phyloP scores from a whole-genome alignment of 2,888 invertebrate genomes.

The Drosophila anomelani region DNA sequence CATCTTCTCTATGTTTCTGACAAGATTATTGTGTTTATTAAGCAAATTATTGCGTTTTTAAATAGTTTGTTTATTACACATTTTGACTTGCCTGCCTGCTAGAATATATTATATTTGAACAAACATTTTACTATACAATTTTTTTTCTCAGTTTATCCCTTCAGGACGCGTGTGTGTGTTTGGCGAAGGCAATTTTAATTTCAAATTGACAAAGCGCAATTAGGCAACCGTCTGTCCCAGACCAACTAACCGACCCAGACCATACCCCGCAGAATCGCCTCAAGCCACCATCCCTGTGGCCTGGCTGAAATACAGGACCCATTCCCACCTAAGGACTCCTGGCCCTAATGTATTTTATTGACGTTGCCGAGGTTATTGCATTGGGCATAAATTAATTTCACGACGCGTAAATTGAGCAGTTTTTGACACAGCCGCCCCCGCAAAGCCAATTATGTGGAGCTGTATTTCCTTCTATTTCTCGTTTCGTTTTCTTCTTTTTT shows the following conservation, averaged over 20 bases:
- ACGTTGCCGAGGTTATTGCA: constrained; percentile 84
- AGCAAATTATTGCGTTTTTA: no score
- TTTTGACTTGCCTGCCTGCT: not conserved
- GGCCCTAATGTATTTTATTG: constrained; percentile 84
- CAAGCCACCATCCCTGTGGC: not conserved
- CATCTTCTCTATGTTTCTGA: not conserved
- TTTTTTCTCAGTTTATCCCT: constrained; percentile 7
- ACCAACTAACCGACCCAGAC: not conserved
- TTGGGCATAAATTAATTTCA: constrained; percentile 85
- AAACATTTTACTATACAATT: not conserved
- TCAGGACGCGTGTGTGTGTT: constrained; percentile 20
- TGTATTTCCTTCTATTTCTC: constrained; percentile 49
- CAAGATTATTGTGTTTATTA: not conserved
- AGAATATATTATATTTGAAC: not conserved
- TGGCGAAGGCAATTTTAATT: constrained; percentile 76
- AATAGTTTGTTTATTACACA: no score
- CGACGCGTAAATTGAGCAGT: constrained; percentile 83
- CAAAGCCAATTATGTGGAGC: constrained; percentile 75
- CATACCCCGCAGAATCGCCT: not conserved
- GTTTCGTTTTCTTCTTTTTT: constrained; percentile 4
- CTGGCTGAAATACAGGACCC: constrained; percentile 4
- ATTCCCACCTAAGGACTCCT: constrained; percentile 27
- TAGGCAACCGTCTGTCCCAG: constrained; percentile 52
- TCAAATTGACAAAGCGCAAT: constrained; percentile 79
- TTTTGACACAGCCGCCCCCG: constrained; percentile 64